Base-by-base conservation (phyloP, 2,888 invertebrate species). In the Napeogenes inachia region DNA sequence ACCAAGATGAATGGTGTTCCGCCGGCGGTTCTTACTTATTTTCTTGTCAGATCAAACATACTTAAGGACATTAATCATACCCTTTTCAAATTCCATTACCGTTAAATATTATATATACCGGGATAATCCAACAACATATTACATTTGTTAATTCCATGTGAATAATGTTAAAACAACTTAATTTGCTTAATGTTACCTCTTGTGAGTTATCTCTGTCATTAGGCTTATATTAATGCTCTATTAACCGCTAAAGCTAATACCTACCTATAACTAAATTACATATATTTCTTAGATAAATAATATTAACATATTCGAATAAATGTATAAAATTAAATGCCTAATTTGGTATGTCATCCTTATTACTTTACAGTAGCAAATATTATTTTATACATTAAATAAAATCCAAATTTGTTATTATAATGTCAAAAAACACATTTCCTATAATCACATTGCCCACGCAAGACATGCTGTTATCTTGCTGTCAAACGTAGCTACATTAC, bases 371-470 rank as follows among this genome's bases (percentile, higher is more conserved):
- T 10, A 10, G 10, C 10, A 42, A 10, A 10, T 42, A 10, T 12
- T 10, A 10, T 42, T 6, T 42, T 8, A 42, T 42, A 10, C 42
- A 10, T 47, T 13, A 30, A 45, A 32, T 32, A 45, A 60, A 56
- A 56, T 55, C 57, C 56, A 54, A 56, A 54, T 45, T 74, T 79
- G 77, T 83, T 85, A 79, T 75, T 65, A 59, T 68, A 70, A 71
- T 70, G 73, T 70, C 75, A 75, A 78, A 53, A 61, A 60, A 80
- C 81, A 81, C 81, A 79, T 79, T 79, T 77, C 80, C 75, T 81
- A 81, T 67, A 73, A 79, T 81, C 85, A 87, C 87, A 86, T 84
- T 85, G 82, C 78, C 75, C 71, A 78, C 86, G 77, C 87, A 87
- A 87, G 87, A 75, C 82, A 70, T 68, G 56, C 59, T 78, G 73